Evolutionary conservation across 2,797 vertebrate genomes (phyloP).

Genomic region (Limnodromus scolopaceus): DNA sequence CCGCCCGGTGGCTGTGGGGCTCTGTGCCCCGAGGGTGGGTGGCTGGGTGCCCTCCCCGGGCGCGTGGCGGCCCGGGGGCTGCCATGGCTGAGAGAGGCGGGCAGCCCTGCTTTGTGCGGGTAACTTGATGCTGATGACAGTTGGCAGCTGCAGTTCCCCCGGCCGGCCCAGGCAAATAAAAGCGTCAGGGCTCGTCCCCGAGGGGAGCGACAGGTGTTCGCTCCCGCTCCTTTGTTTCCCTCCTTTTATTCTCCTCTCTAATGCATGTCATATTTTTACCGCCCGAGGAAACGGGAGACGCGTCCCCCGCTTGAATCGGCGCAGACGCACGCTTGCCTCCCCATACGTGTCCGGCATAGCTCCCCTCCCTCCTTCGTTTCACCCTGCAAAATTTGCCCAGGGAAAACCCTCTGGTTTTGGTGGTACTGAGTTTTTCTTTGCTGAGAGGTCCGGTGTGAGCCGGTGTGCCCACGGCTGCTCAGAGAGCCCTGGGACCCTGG

Average conservation of each 20-base stretch:
- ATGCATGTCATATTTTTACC: slow-evolving; percentile 67
- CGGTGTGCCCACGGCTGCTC: accelerated
- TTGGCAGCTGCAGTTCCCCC: slow-evolving; percentile 81
- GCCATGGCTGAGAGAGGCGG: neutral
- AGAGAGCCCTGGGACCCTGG: neutral
- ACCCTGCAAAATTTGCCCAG: accelerated
- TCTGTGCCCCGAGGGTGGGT: neutral
- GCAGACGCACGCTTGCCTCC: neutral
- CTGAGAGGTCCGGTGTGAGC: neutral
- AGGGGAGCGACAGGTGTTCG: slow-evolving; percentile 92
- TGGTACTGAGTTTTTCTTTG: neutral
- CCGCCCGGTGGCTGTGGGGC: neutral
- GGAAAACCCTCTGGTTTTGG: neutral
- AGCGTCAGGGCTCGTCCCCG: slow-evolving; percentile 82
- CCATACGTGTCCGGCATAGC: neutral
- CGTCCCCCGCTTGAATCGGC: neutral
- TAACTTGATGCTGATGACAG: slow-evolving; percentile 87
- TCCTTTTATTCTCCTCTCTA: slow-evolving; percentile 67
- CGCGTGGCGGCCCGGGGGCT: neutral
- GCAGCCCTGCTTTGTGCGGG: slow-evolving; percentile 78
- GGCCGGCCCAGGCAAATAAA: slow-evolving; percentile 81
- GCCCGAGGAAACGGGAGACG: slow-evolving; percentile 26
- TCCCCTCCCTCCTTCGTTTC: accelerated
- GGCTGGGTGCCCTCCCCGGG: neutral
- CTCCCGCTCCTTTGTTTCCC: slow-evolving; percentile 82